Percentiles rank a stretch among this genome's conserved stretches.
These are phyloP conservation scores for Hydrolagus affinis DNA, from an alignment of 2,113 vertebrate genomes.

Conservation along the genomic window DNA sequence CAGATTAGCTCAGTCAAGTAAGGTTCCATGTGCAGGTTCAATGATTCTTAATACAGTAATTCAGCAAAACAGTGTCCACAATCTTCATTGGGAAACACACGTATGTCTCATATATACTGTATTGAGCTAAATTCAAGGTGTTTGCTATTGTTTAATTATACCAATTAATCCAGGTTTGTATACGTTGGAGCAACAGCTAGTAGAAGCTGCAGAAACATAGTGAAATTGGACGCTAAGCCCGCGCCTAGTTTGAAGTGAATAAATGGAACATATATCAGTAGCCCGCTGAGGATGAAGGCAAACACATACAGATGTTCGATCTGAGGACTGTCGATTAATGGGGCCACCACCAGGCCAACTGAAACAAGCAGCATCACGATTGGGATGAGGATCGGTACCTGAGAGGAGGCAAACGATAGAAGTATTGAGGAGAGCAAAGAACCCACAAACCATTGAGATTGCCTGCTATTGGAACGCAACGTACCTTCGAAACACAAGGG, in stretches of 20 bases:
- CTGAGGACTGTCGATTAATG: conserved; percentile 66
- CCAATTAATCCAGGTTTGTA: conserved; percentile 49
- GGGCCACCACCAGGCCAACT: conserved; percentile 69
- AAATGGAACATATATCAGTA: conserved; percentile 69
- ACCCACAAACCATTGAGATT: background rate
- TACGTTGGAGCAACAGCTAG: conserved; percentile 69
- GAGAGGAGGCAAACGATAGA: conserved; percentile 37
- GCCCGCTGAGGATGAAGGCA: conserved; percentile 67
- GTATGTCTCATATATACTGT: too few species aligned
- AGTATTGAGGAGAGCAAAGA: background rate
- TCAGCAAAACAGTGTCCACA: too few species aligned
- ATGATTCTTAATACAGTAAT: too few species aligned
- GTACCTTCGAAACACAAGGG: background rate
- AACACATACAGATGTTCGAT: conserved; percentile 69
- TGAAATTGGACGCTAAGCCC: conserved; percentile 53
- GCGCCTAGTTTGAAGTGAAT: conserved; percentile 65
- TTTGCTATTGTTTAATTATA: background rate
- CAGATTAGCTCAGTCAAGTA: too few species aligned
- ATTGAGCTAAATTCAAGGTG: too few species aligned
- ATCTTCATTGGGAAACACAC: too few species aligned
- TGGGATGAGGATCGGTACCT: conserved; percentile 74
- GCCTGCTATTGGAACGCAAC: background rate
- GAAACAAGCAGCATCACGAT: conserved; percentile 62
- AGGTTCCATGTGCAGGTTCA: too few species aligned
- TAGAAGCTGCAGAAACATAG: conserved; percentile 71